phyloP scores from a whole-genome alignment of 2,888 invertebrate species.

The Pristionchus fissidentatus region DNA sequence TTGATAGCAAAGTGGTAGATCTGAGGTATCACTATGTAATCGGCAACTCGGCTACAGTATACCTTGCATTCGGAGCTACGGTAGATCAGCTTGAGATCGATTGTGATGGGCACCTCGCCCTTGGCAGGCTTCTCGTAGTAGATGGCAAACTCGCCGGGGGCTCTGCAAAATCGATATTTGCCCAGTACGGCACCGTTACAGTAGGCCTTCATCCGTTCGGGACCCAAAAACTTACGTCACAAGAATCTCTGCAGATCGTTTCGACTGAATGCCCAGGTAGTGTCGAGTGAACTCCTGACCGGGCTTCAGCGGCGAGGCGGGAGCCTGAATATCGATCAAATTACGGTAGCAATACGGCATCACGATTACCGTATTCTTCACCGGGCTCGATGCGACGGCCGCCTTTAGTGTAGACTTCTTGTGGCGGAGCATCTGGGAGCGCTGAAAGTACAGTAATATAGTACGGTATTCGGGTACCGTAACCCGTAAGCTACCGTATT shows the following conservation, averaged over 20 bases:
- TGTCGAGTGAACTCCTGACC: background rate
- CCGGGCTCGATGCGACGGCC: background rate
- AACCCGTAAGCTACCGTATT: background rate
- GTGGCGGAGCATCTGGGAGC: constrained; percentile 30
- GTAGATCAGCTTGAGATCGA: background rate
- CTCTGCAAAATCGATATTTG: background rate
- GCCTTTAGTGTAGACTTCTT: background rate
- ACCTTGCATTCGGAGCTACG: background rate
- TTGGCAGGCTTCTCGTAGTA: background rate
- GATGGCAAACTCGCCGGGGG: background rate
- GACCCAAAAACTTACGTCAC: background rate
- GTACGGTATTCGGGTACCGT: background rate
- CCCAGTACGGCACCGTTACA: background rate
- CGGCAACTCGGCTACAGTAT: too few relatives aligned
- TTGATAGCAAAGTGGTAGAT: background rate
- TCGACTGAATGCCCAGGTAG: background rate
- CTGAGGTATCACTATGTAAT: too few relatives aligned
- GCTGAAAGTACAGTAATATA: background rate
- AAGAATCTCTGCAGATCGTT: background rate
- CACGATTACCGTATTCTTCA: background rate
- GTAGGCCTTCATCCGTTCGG: too few relatives aligned
- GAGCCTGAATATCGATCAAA: constrained; percentile 8
- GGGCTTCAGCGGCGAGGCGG: background rate
- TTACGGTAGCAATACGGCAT: background rate
- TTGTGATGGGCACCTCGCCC: background rate